Evolutionary conservation across 2,113 vertebrate species (phyloP), one percentile per base, ranked within the genome.

Genomic region (Macrotus californicus): DNA sequence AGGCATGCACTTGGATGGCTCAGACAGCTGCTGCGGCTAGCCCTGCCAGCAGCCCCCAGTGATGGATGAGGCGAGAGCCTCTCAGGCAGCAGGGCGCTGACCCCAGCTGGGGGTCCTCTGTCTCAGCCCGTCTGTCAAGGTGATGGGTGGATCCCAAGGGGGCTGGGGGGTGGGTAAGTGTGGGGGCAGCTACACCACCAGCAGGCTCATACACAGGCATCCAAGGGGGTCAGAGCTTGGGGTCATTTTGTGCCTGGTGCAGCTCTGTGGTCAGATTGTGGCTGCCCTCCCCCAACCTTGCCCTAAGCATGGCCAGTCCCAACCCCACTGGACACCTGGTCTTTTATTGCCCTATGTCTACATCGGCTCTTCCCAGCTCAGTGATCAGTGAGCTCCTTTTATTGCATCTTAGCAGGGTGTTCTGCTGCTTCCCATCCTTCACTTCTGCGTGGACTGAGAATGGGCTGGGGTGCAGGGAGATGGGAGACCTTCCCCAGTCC

Each of bases 271-370:
- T 86, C 82, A 67, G 36, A 77, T 31, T 0, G 2, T 19, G 56
- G 69, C 77, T 10, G 39, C 22, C 7, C 77, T 73, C 50, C 3
- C 1, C 0, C 0, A 29, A 16, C 89, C 36, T 4, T 52, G 50
- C 77, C 4, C 0, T 4, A 8, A 48, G 69, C 34, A n/a, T 0
- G 14, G 34, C 87, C 79, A 4, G 0, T 36, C 64, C 31, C 22
- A 73, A 73, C 18, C 36, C 46, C 7, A 2, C 0, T 15, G 36
- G 70, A 64, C 14, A 7, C 22, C 75, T 16, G 0, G 0, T 84
- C 92, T 21, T 36, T 93, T 48, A 12, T 95, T 66, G 83, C 80
- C 84, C 90, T 61, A 12, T 36, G 1, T 0, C 56, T 36, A 79
- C 0, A 36, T 85, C 39, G 8, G 56, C 59, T 39, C 34, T 26